Evolutionary conservation across 2,888 invertebrate genomes (phyloP), one percentile per base, ranked within the genome.

Genomic region (Perdita meconis): DNA sequence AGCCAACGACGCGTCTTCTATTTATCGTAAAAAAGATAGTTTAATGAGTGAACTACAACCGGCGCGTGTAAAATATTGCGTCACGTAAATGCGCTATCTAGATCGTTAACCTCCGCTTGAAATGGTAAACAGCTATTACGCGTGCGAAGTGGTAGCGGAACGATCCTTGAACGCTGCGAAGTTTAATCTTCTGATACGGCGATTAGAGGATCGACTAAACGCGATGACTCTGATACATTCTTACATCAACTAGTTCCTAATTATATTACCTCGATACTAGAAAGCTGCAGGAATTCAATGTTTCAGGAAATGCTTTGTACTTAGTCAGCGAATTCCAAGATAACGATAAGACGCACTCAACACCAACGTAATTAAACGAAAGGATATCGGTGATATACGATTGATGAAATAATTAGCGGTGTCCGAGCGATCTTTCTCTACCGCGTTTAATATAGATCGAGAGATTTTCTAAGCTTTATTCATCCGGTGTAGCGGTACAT

Each of bases 401-500:
- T 78, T 59, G 55, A 72, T 59, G 56, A 64, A 68, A 80, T 69
- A 77, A 82, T 78, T 72, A 72, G 50, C 57, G 24, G 40, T 34
- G 53, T 36, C 24, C 40, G 36, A n/a, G 55, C 50, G 30, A 24
- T 57, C 26, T 38, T 47, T 68, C 65, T 59, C 61, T 51, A 38
- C 53, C 65, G 63, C 51, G 44, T 36, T 13, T 19, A 50, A 68
- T 59, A 13, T 12, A 47, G 47, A 47, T 47, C 8, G 3, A 69
- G 56, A 53, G 67, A 83, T 77, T 69, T 56, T 10, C n/a, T 44
- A 26, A 40, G 63, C 69, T 82, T 72, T 77, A 77, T 75, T 78
- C 78, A 53, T 84, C 81, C 83, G 78, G 76, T 53, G 36, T 85
- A 85, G 81, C 84, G 84, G 84, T 83, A 85, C 74, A 59, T 42